Evolutionary conservation across 2,797 vertebrate genomes (phyloP).

Genomic region (Paramormyrops hopkinsi): DNA sequence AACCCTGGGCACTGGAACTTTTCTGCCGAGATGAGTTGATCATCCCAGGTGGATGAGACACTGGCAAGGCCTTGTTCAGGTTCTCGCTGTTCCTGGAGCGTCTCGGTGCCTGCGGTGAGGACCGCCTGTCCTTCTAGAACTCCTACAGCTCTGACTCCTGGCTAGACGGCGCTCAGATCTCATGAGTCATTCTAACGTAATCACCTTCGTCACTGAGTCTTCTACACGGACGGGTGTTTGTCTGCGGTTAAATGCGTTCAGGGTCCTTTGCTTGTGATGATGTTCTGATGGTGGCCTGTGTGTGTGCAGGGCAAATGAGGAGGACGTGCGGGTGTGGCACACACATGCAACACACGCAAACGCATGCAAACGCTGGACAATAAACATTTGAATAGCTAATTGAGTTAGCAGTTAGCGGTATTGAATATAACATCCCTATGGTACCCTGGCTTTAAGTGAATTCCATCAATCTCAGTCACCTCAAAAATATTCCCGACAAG

Average conservation of each 20-base stretch:
- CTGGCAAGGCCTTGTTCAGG: neutral
- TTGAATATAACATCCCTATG: neutral
- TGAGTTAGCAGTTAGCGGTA: neutral
- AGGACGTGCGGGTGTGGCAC: slow-evolving; percentile 7
- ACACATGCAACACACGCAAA: slow-evolving; percentile 2
- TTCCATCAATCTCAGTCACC: neutral
- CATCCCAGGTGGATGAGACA: neutral
- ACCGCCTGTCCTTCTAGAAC: neutral
- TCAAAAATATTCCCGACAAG: neutral
- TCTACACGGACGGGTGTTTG: neutral
- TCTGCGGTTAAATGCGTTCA: neutral
- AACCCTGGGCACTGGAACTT: neutral
- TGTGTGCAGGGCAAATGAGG: slow-evolving; percentile 2
- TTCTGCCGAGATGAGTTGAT: neutral
- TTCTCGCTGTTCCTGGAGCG: neutral
- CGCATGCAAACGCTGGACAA: neutral
- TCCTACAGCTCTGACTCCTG: neutral
- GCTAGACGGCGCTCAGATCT: neutral
- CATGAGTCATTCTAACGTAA: neutral
- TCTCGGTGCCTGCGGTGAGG: neutral
- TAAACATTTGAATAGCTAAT: neutral
- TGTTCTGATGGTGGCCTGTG: slow-evolving; percentile 21
- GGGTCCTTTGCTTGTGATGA: slow-evolving; percentile 14
- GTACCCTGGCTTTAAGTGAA: neutral
- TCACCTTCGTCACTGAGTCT: neutral